These are phyloP conservation scores for Cyaniris semiargus DNA, from an alignment of 2,888 invertebrate genomes.

Conservation along the genomic window DNA sequence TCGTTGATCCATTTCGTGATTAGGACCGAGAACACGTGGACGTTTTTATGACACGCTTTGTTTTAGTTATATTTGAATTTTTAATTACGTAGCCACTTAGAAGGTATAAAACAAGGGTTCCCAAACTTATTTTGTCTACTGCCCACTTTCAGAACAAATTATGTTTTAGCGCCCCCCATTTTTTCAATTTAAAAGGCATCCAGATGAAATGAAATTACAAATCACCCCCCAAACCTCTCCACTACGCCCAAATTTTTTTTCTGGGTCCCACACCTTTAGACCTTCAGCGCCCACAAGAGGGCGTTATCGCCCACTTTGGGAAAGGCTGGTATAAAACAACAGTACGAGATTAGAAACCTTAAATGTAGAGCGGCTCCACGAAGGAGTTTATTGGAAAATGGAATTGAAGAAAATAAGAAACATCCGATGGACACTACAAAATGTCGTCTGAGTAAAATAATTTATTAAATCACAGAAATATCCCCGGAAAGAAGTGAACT, in stretches of 20 bases:
- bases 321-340: not conserved
- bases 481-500: not conserved
- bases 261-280: too few species aligned
- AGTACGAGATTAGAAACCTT: not conserved
- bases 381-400: not conserved
- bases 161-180: too few species aligned
- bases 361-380: not conserved
- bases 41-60: not conserved
- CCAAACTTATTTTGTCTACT: too few species aligned
- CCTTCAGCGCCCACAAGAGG: too few species aligned
- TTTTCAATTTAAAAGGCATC: too few species aligned
- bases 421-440: not conserved
- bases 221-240: too few species aligned
- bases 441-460: not conserved
- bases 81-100: not conserved
- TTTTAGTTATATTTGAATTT: not conserved
- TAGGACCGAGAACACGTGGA: constrained; percentile 1
- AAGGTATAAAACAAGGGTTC: not conserved
- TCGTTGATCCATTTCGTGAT: constrained; percentile 7
- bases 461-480: not conserved
- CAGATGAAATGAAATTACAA: too few species aligned
- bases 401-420: not conserved
- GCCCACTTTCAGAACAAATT: too few species aligned
- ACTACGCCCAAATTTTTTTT: too few species aligned
- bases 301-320: too few species aligned